Percentiles rank a stretch among this genome's conserved stretches.
phyloP scores from a whole-genome alignment of 2,113 vertebrate genomes.

The Lepus europaeus region DNA sequence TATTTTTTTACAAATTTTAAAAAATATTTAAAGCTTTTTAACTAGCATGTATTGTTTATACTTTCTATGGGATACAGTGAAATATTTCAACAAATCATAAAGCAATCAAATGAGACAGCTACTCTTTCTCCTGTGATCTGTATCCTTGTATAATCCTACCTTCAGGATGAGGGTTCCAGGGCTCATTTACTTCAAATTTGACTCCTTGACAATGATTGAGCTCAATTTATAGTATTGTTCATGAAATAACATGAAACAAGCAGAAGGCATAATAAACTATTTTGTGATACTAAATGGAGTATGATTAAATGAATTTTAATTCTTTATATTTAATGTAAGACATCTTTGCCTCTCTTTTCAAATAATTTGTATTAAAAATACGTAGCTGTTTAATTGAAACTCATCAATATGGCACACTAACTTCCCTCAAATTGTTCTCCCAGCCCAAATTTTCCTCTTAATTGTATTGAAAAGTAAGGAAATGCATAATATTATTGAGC shows the following conservation, averaged over 20 bases:
- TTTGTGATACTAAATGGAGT: neutral
- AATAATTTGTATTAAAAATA: neutral
- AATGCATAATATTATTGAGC: neutral
- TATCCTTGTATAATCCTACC: neutral
- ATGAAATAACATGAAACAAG: neutral
- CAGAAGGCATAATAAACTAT: neutral
- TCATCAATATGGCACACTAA: neutral
- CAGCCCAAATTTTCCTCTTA: neutral
- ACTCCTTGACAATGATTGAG: neutral
- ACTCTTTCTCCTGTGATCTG: neutral
- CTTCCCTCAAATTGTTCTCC: neutral
- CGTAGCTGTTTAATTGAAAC: neutral
- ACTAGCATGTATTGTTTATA: no score
- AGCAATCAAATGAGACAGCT: neutral
- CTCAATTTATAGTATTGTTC: neutral
- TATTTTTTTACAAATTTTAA: no score
- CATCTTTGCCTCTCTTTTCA: neutral
- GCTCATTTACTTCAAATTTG: neutral
- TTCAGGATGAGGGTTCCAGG: neutral
- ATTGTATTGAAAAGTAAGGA: neutral
- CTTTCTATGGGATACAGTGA: no score
- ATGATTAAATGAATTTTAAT: neutral
- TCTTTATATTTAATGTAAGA: neutral
- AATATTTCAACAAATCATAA: no score
- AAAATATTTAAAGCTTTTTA: no score